A percentile compares a stretch with the other conserved stretches of the same genome.
These are phyloP conservation scores for Lagodon rhomboides DNA, from an alignment of 2,797 vertebrate genomes.

Conservation along the genomic window DNA sequence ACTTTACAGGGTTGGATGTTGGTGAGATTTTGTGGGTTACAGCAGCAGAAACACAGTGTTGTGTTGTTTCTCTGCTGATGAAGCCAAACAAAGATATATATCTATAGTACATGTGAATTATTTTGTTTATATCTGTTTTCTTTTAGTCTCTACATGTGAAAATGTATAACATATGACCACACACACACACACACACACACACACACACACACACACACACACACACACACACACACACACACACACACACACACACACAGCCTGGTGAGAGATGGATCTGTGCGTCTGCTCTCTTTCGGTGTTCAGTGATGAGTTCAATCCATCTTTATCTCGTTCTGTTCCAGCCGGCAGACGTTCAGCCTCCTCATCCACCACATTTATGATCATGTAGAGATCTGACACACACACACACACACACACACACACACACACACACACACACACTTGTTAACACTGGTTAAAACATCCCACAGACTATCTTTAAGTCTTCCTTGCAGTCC, in stretches of 20 bases:
- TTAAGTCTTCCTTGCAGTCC: background rate
- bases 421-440: background rate
- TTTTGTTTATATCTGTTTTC: conserved; percentile 9
- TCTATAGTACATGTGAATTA: conserved; percentile 1
- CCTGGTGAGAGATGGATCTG: conserved; percentile 38
- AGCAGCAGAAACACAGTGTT: background rate
- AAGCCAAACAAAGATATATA: conserved; percentile 17
- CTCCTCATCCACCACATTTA: conserved; percentile 42
- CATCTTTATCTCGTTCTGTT: conserved; percentile 44
- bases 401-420: background rate
- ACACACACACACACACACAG: too few species aligned
- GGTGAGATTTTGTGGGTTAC: background rate
- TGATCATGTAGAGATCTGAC: conserved; percentile 36
- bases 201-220: conserved; percentile 26
- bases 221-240: too few species aligned
- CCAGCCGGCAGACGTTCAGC: conserved; percentile 9
- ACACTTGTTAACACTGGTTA: background rate
- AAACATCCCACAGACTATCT: background rate
- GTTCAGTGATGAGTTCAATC: conserved; percentile 43
- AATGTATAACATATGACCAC: background rate
- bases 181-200: conserved; percentile 16
- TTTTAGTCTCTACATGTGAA: background rate
- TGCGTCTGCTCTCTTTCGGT: conserved; percentile 19
- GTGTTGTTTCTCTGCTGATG: background rate
- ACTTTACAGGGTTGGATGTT: background rate